A percentile compares a stretch with the other conserved stretches of the same genome.
These are phyloP conservation scores for Plectrocnemia conspersa DNA, from an alignment of 1,140 invertebrate species.

Conservation along the genomic window DNA sequence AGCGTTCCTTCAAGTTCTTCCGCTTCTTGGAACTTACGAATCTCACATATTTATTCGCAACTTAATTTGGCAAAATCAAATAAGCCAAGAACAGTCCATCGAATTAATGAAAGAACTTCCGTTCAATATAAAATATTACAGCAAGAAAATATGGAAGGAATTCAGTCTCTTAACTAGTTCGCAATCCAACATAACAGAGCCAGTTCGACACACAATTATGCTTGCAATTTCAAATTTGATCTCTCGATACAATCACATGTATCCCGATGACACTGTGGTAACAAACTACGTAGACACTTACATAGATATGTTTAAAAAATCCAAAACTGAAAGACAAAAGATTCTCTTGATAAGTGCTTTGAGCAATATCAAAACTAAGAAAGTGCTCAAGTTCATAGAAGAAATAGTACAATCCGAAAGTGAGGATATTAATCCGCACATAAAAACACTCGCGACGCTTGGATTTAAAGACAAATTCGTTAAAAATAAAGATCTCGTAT, in stretches of 20 bases:
- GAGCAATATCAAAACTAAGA: slow-evolving; percentile 35
- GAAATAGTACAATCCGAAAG: slow-evolving; percentile 31
- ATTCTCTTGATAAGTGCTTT: slow-evolving; percentile 35
- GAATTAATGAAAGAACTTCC: slow-evolving; percentile 42
- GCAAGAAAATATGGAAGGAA: slow-evolving; percentile 39
- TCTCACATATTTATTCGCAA: slow-evolving; percentile 41
- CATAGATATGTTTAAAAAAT: slow-evolving; percentile 33
- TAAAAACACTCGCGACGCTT: slow-evolving; percentile 41
- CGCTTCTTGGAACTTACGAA: slow-evolving; percentile 44
- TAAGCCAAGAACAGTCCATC: slow-evolving; percentile 36
- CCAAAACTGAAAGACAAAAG: slow-evolving; percentile 28
- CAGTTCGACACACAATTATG: slow-evolving; percentile 40
- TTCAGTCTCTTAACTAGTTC: slow-evolving; percentile 40
- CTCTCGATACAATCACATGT: slow-evolving; percentile 38
- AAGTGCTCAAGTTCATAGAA: slow-evolving; percentile 33
- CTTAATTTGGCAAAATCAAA: slow-evolving; percentile 38
- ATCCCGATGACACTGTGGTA: slow-evolving; percentile 21
- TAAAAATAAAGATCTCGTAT: slow-evolving; percentile 34
- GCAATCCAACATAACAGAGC: slow-evolving; percentile 18
- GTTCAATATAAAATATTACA: slow-evolving; percentile 39
- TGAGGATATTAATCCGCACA: slow-evolving; percentile 28
- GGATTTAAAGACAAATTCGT: slow-evolving; percentile 35
- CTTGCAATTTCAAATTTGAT: slow-evolving; percentile 43
- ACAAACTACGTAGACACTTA: slow-evolving; percentile 27
- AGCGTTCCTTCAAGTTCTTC: slow-evolving; percentile 44